Evolutionary conservation across 2,888 invertebrate species (phyloP).

Genomic region (Balanococcus diminutus): DNA sequence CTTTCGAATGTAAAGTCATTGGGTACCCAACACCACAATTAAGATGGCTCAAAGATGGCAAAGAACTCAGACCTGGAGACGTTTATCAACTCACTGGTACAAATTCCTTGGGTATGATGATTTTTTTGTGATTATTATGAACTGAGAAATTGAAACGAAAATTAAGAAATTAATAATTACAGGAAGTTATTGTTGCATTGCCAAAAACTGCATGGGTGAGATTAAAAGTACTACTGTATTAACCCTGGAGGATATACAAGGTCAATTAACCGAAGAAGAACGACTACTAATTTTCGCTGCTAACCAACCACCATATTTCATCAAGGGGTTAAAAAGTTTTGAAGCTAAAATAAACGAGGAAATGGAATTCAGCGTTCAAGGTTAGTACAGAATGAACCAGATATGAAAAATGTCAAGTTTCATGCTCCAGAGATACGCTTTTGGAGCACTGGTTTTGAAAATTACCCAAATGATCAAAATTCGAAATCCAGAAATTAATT

Average conservation of each 20-base stretch:
- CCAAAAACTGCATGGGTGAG: conserved; percentile 89
- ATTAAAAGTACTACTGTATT: conserved; percentile 84
- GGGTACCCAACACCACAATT: conserved; percentile 87
- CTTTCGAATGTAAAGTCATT: conserved; percentile 91
- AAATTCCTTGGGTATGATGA: conserved; percentile 72
- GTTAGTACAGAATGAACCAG: conserved; percentile 62
- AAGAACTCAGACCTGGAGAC: conserved; percentile 88
- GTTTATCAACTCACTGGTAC: conserved; percentile 90
- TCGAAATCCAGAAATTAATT: no score
- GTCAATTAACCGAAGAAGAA: conserved; percentile 86
- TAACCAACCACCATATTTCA: conserved; percentile 83
- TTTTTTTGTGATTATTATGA: background rate
- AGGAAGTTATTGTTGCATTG: conserved; percentile 87
- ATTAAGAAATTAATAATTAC: conserved; percentile 22
- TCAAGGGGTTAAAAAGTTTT: conserved; percentile 79
- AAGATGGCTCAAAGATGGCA: conserved; percentile 91
- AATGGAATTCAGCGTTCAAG: conserved; percentile 80
- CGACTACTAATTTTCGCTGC: conserved; percentile 72
- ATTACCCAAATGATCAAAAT: no score
- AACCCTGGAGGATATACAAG: conserved; percentile 88
- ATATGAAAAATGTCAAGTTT: no score
- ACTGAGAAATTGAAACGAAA: background rate
- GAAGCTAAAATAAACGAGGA: conserved; percentile 83
- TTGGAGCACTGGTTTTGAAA: no score
- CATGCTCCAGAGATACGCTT: no score